phyloP scores from a whole-genome alignment of 2,797 vertebrate genomes.

The Kryptopterus vitreolus region DNA sequence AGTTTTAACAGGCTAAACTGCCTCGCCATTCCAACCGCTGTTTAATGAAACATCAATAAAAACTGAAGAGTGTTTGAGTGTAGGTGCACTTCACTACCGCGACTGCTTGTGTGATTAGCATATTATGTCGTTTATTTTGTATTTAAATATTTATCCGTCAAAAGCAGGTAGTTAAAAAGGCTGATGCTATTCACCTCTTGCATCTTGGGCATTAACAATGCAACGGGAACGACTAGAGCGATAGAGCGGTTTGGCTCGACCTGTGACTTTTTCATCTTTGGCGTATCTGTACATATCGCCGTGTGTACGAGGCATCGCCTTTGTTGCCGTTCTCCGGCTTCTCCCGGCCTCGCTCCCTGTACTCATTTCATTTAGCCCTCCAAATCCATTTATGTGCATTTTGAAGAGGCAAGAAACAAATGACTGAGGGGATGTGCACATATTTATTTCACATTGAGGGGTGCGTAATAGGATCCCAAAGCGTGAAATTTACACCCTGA shows the following conservation, averaged over 20 bases:
- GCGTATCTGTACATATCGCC: slow-evolving; percentile 57
- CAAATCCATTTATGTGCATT: slow-evolving; percentile 59
- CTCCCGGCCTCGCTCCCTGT: slow-evolving; percentile 42
- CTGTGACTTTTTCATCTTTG: slow-evolving; percentile 59
- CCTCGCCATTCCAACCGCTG: background rate
- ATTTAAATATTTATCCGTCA: background rate
- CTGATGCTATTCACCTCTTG: background rate
- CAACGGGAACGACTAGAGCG: background rate
- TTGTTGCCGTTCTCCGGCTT: slow-evolving; percentile 38
- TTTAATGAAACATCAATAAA: background rate
- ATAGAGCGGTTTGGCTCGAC: slow-evolving; percentile 38
- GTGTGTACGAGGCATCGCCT: slow-evolving; percentile 22
- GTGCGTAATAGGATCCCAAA: slow-evolving; percentile 63
- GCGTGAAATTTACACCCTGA: slow-evolving; percentile 72
- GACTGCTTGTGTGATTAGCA: background rate
- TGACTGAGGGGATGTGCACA: slow-evolving; percentile 63
- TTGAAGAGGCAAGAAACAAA: slow-evolving; percentile 55
- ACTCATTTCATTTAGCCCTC: slow-evolving; percentile 62
- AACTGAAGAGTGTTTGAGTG: background rate
- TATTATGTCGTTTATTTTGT: background rate
- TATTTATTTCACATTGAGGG: slow-evolving; percentile 67
- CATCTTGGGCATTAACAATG: background rate
- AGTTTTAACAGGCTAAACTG: background rate
- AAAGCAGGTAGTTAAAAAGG: background rate
- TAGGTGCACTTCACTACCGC: background rate